A percentile compares a stretch with the other conserved stretches of the same genome.
phyloP scores from a whole-genome alignment of 2,797 vertebrate species.

The Sardinella longiceps region DNA sequence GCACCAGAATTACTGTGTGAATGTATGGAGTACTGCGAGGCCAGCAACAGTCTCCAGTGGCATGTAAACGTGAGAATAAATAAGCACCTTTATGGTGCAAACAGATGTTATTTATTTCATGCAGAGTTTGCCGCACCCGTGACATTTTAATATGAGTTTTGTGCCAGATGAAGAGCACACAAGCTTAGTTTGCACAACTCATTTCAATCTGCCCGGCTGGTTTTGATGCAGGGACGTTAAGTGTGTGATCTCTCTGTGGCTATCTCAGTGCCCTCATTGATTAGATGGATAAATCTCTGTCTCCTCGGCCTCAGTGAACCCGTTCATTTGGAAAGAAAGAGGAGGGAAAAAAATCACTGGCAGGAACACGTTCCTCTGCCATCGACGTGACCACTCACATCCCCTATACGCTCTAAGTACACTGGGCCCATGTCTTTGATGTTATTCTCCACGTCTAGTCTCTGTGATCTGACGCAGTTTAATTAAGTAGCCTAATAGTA shows the following conservation, averaged over 20 bases:
- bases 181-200: conserved; percentile 24
- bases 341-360: not conserved
- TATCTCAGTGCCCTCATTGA: conserved; percentile 29
- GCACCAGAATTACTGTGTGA: not conserved
- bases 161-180: conserved; percentile 47
- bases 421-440: conserved; percentile 59
- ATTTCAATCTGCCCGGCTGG: conserved; percentile 40
- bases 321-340: conserved; percentile 30
- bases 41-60: conserved; percentile 47
- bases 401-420: conserved; percentile 50
- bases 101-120: conserved; percentile 56
- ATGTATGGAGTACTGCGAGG: not conserved
- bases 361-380: not conserved
- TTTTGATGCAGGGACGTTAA: conserved; percentile 33
- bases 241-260: conserved; percentile 30
- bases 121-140: conserved; percentile 41
- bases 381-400: conserved; percentile 12
- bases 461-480: conserved; percentile 56
- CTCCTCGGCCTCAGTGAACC: conserved; percentile 30
- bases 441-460: conserved; percentile 47
- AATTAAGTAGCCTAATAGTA: conserved; percentile 64
- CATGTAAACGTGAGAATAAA: conserved; percentile 38
- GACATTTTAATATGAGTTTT: conserved; percentile 44
- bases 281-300: conserved; percentile 32
- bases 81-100: conserved; percentile 31